Conservation (phyloP, 2,113 vertebrate genomes). For the Dasyprocta punctata region DNA sequence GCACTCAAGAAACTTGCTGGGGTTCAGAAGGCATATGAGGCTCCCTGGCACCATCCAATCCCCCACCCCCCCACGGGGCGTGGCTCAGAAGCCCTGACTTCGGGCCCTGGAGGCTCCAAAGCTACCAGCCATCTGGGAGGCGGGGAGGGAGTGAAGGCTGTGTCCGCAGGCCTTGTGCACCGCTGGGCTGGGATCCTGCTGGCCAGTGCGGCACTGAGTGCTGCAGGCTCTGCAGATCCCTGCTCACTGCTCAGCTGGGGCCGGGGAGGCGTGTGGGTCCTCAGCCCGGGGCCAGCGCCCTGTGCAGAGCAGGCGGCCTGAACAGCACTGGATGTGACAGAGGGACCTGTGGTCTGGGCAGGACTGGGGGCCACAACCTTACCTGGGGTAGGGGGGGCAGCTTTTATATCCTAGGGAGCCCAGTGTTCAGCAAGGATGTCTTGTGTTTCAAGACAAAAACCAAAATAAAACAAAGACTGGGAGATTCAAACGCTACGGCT, state of each 20-base stretch:
- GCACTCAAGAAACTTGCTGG: not conserved
- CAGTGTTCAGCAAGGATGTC: not conserved
- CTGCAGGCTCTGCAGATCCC: too few species aligned
- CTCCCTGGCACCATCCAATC: not conserved
- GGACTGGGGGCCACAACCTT: too few species aligned
- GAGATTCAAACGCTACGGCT: not conserved
- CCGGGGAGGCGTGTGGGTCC: too few species aligned
- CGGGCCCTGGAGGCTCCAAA: not conserved
- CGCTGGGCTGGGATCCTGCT: not conserved
- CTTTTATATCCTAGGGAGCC: not conserved
- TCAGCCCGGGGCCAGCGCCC: not conserved
- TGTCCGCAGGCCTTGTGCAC: not conserved
- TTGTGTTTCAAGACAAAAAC: not conserved
- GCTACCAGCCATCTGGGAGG: not conserved
- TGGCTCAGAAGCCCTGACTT: not conserved
- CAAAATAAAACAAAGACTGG: not conserved
- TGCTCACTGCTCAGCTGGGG: constrained; percentile 70
- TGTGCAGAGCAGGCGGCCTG: not conserved
- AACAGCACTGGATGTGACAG: not conserved
- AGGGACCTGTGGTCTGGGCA: not conserved
- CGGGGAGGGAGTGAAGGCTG: not conserved
- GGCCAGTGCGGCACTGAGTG: not conserved
- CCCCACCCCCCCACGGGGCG: not conserved
- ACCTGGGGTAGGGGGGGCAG: too few species aligned
- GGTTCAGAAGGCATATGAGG: not conserved